These are phyloP conservation scores for Gandaritis pyraliata DNA, from an alignment of 2,888 invertebrate genomes.

Conservation along the genomic window DNA sequence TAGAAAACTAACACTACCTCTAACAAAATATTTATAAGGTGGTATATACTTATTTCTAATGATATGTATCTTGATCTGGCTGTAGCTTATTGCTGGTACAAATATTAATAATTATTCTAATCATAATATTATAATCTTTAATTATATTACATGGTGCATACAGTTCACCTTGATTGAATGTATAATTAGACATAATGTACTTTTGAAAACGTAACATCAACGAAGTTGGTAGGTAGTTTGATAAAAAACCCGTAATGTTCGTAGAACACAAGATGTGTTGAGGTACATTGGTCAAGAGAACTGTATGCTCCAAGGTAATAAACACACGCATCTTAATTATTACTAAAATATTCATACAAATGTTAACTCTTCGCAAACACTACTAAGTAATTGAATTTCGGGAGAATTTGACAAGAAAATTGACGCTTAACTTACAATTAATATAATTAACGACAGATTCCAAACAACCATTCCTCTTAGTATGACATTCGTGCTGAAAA, in stretches of 20 bases:
- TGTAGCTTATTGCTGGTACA: slow-evolving; percentile 67
- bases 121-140: slow-evolving; percentile 34
- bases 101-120: slow-evolving; percentile 45
- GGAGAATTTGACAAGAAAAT: slow-evolving; percentile 84
- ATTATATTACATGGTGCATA: slow-evolving; percentile 50
- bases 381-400: slow-evolving; percentile 84
- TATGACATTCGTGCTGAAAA: slow-evolving; percentile 15
- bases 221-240: too few species aligned
- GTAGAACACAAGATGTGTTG: too few species aligned
- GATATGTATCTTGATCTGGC: slow-evolving; percentile 80
- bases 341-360: slow-evolving; percentile 37
- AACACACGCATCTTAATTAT: slow-evolving; percentile 55
- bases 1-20: slow-evolving; percentile 57
- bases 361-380: slow-evolving; percentile 60
- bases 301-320: slow-evolving; percentile 35
- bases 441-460: slow-evolving; percentile 54
- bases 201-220: too few species aligned
- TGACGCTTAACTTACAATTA: slow-evolving; percentile 75
- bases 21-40: slow-evolving; percentile 56
- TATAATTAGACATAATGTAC: background rate
- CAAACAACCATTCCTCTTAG: slow-evolving; percentile 23
- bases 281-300: slow-evolving; percentile 14
- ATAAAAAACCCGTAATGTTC: too few species aligned
- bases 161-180: slow-evolving; percentile 44
- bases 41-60: slow-evolving; percentile 66